phyloP scores from a whole-genome alignment of 2,797 vertebrate genomes.

The Hippoglossus hippoglossus region DNA sequence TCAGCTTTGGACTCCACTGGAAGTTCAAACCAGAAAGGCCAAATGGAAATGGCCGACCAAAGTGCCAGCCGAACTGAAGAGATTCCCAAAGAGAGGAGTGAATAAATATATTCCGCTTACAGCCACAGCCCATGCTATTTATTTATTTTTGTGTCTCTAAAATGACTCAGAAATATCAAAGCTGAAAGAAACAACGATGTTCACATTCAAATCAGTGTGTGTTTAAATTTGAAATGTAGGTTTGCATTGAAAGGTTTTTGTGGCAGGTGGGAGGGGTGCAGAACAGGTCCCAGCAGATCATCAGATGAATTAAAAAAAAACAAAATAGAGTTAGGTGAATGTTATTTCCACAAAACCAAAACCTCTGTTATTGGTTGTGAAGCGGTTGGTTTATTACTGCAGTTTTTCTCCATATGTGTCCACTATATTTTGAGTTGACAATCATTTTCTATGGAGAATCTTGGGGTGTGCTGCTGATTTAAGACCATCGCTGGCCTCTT shows the following conservation, averaged over 20 bases:
- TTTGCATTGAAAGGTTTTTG: conserved; percentile 3
- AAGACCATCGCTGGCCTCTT: conserved; percentile 28
- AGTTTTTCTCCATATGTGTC: conserved; percentile 54
- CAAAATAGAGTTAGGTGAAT: conserved; percentile 27
- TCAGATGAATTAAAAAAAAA: not conserved
- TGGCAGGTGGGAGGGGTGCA: not conserved
- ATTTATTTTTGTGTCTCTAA: conserved; percentile 79
- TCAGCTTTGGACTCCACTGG: conserved; percentile 39
- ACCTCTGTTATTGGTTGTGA: conserved; percentile 21
- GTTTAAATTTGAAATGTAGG: conserved; percentile 26
- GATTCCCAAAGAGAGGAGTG: conserved; percentile 81
- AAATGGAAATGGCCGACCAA: conserved; percentile 70
- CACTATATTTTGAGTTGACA: conserved; percentile 70
- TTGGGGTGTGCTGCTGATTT: conserved; percentile 28
- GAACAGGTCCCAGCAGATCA: conserved; percentile 10
- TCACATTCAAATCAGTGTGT: conserved; percentile 39
- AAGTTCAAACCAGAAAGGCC: conserved; percentile 36
- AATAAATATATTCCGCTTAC: conserved; percentile 59
- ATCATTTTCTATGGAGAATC: conserved; percentile 52
- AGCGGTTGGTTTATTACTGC: conserved; percentile 46
- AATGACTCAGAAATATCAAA: conserved; percentile 71
- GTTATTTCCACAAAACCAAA: conserved; percentile 52
- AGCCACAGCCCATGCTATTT: conserved; percentile 69
- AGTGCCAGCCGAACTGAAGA: conserved; percentile 83
- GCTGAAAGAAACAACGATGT: conserved; percentile 33